Conservation (phyloP, 2,113 vertebrate genomes). For the Austrofundulus limnaeus region DNA sequence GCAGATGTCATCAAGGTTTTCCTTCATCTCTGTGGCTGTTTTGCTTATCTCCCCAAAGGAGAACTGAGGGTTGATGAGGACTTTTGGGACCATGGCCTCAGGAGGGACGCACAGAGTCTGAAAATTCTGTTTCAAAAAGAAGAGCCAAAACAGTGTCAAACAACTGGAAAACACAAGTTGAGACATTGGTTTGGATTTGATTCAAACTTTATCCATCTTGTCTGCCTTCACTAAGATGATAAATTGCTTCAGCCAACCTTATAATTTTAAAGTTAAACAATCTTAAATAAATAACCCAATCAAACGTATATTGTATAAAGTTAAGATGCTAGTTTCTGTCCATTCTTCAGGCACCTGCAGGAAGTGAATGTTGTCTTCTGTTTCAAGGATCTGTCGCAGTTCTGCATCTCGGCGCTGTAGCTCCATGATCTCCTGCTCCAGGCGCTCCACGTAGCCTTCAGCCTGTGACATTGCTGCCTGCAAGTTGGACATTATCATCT, state of each 20-base stretch:
- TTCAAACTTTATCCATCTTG: too few species aligned
- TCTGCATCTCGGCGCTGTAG: slow-evolving; percentile 76
- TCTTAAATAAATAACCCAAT: too few species aligned
- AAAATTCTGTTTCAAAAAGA: slow-evolving; percentile 68
- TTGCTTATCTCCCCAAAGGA: slow-evolving; percentile 80
- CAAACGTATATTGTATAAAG: not conserved
- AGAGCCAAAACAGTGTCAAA: not conserved
- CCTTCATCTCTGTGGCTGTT: slow-evolving; percentile 76
- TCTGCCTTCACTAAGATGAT: too few species aligned
- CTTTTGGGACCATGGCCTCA: slow-evolving; percentile 80
- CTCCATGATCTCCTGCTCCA: slow-evolving; percentile 80
- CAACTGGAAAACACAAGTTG: not conserved
- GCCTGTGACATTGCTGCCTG: slow-evolving; percentile 78
- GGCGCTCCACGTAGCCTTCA: slow-evolving; percentile 76
- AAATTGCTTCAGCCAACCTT: too few species aligned
- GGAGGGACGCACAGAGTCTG: slow-evolving; percentile 75
- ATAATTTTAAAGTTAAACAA: too few species aligned
- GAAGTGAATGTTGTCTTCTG: slow-evolving; percentile 82
- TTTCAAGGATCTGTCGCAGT: slow-evolving; percentile 77
- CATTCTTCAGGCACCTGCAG: slow-evolving; percentile 69
- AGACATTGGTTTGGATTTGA: not conserved
- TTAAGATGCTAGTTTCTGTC: not conserved
- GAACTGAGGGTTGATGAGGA: slow-evolving; percentile 81
- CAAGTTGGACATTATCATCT: slow-evolving; percentile 80
- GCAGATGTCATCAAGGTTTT: slow-evolving; percentile 78